Evolutionary conservation across 2,797 vertebrate genomes (phyloP), one percentile per base, ranked within the genome.

Genomic region (Threskiornis aethiopicus): DNA sequence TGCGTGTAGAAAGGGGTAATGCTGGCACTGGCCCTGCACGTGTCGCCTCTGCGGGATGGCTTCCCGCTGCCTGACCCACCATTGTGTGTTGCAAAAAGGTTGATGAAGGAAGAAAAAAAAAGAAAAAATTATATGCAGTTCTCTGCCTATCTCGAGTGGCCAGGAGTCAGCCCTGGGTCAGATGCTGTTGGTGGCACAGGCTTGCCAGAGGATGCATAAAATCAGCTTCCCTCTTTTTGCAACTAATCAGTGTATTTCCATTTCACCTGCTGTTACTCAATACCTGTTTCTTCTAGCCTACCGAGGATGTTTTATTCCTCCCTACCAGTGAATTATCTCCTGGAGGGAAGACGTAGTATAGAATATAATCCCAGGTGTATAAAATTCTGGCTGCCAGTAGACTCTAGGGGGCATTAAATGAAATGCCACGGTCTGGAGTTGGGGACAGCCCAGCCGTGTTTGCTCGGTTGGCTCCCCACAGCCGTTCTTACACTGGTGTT

Each of bases 381-480:
- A 47, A 55, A 59, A 44, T 11, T 11, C 33, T 58, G 33, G 2
- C 46, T 58, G 5, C 21, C 20, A 31, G 13, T 29, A 24, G 55
- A 6, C 7, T 47, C 4, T 2, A 29, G 22, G 0, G 21, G 5
- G 3, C 21, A 16, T 51, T 41, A 24, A 64, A 47, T 20, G 29
- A 91, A 64, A 64, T 7, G 39, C 35, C 10, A 12, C 11, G 1
- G 28, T 14, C 9, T n/a, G 65, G 31, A 26, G 44, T 1, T 33
- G 54, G 51, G 25, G 39, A 5, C 12, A 52, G 39, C 76, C 44
- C n/a, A 35, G 71, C 11, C 4, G 0, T 1, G 1, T 15, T 31
- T n/a, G 29, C 52, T n/a, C 1, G 0, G 28, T 37, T 0, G 0
- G 46, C 52, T 20, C 21, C 28, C 28, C 26, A 2, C 0, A 2